Evolutionary conservation across 2,797 vertebrate genomes (phyloP), one percentile per base, ranked within the genome.

Genomic region (Halcyon leucocephala): DNA sequence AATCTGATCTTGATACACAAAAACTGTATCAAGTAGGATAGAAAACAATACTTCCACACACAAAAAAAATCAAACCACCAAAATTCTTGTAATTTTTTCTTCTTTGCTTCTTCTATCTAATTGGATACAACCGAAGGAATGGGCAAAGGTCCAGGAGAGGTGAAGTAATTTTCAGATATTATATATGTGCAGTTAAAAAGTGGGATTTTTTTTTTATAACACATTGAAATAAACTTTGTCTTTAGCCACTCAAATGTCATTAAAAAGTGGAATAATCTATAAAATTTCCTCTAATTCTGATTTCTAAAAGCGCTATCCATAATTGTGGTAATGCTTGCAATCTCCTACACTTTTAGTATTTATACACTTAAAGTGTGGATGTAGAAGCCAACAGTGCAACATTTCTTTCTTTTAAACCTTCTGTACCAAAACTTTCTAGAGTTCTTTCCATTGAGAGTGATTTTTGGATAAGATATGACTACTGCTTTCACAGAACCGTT

Each of bases 381-480:
- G 19, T 25, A 81, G 17, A 58, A 81, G 15, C n/a, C 35, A 69
- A 42, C 20, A 82, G 44, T 26, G 58, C 4, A 58, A 12, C 52
- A 9, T 81, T 83, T 72, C 58, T 71, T 85, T 86, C 37, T 77
- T 18, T 86, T 49, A 88, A 62, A 17, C n/a, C 8, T 93, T 73
- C 21, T 41, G 39, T 29, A 72, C 20, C 46, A 88, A 83, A 90
- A 26, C 21, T 10, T 87, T 71, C 81, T 26, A 48, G 54, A 78
- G 41, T 61, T 93, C 65, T 81, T 96, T 95, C 89, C 35, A 33
- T 6, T 1, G 2, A 86, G 26, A 69, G 73, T 66, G 55, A 76
- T 33, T 66, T 90, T 83, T 88, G 31, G 72, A 73, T 69, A 82
- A 90, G 92, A 86, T 70, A 52, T 9, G 12, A 57, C 17, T 62